Evolutionary conservation across 2,888 invertebrate genomes (phyloP), one percentile per base, ranked within the genome.

Genomic region (Dromius quadrimaculatus): DNA sequence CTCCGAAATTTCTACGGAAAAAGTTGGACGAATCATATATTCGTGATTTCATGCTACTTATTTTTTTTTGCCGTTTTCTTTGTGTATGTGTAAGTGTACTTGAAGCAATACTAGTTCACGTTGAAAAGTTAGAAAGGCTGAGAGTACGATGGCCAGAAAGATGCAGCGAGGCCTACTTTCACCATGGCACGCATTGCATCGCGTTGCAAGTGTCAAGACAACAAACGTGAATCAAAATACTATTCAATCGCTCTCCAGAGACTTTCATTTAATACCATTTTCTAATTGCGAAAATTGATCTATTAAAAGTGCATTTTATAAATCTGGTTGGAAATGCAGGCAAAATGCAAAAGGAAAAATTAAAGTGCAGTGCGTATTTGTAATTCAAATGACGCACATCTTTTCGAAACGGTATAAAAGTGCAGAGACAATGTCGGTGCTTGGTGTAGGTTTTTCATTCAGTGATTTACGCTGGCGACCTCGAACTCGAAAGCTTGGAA

Each of bases 181-280:
- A 65, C 65, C 50, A 11, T n/a, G 32, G 45, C 13, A 54, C 50
- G 50, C 50, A 54, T 28, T 20, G 65, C 50, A 65, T 65, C 65
- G 50, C 20, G 65, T 50, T 65, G 50, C 65, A 65, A 65, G 65
- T 65, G 65, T 65, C 65, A 65, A 34, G 65, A 65, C 65, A 65
- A 47, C 47, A 13, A 36, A 47, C 50, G 50, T 50, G 65, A 65
- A 65, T 65, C 45, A 65, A 65, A 65, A 47, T 50, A 65, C 50
- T 34, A 47, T n/a, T 15, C 57, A 57, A 50, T 13, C 34, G 28
- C 23, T 54, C 28, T 54, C 28, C 50, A 6, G 15, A 54, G 28
- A 54, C 50, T 54, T 54, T 28, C 28, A n/a, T n/a, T n/a, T n/a
- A n/a, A n/a, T n/a, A n/a, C n/a, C n/a, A n/a, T n/a, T n/a, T n/a